Evolutionary conservation across 2,888 invertebrate species (phyloP), one percentile per base, ranked within the genome.

Genomic region (Lamellibrachia satsuma): DNA sequence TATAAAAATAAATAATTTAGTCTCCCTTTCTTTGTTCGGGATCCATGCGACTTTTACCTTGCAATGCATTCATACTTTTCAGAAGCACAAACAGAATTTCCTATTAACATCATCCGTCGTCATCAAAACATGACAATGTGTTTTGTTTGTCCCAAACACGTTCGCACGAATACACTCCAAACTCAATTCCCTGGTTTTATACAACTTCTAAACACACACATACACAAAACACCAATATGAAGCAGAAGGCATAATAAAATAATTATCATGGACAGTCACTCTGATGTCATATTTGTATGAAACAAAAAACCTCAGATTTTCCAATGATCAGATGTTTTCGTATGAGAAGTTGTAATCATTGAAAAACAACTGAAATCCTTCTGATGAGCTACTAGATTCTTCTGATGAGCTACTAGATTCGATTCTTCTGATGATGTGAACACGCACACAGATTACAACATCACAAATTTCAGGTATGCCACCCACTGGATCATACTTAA

Each of bases 1-100:
- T 75, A 75, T 75, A 75, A 75, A 75, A 75, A 75, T 75, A 75
- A 75, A 75, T 75, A 75, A 75, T 75, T 75, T 75, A 75, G 75
- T 22, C 22, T 75, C 75, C 75, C 75, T 75, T 11, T 75, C 75
- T 75, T 11, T 75, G 75, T 75, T n/a, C 6, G 75, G 75, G 75
- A 22, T 75, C 15, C 6, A 75, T n/a, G 15, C n/a, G 9, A 55
- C 55, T 55, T 9, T 9, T 9, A 55, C 55, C 55, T 55, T 55
- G 55, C 75, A 75, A 39, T 39, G 39, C 39, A 39, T 39, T 39
- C 75, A 22, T 15, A 22, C 75, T 6, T n/a, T 6, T 75, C 75
- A 22, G 75, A 75, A 55, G 55, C 22, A 22, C 22, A 11, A 75
- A 75, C 75, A 75, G 75, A 75, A 75, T 75, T 75, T 75, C 75